A percentile compares a stretch with the other conserved stretches of the same genome.
Conservation (phyloP, 92 coral and sea anemone species). For the Chrysogorgia sp. region DNA sequence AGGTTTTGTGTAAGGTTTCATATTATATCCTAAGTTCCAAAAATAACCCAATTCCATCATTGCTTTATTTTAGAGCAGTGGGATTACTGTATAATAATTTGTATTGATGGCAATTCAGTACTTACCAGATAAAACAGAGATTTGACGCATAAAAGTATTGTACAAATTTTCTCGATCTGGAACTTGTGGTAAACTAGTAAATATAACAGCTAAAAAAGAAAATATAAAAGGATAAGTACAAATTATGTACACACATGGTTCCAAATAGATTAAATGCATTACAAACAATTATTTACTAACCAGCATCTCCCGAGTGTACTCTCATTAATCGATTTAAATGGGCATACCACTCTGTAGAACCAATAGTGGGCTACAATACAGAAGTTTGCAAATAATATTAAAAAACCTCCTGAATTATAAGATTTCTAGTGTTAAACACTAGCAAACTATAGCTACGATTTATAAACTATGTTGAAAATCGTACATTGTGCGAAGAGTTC, state of each 20-base stretch:
- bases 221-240: neutral
- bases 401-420: neutral
- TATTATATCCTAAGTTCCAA: no score
- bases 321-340: slow-evolving; percentile 84
- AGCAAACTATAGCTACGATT: neutral
- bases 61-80: neutral
- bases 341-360: slow-evolving; percentile 84
- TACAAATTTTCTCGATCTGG: slow-evolving; percentile 81
- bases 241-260: neutral
- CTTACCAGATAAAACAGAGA: slow-evolving; percentile 77
- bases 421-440: neutral
- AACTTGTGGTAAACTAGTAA: slow-evolving; percentile 93
- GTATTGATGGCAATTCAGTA: neutral
- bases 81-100: neutral
- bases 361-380: slow-evolving; percentile 68
- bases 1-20: no score
- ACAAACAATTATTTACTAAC: slow-evolving; percentile 43
- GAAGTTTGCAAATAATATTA: neutral
- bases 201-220: slow-evolving; percentile 69
- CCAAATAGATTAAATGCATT: neutral
- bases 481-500: slow-evolving; percentile 7
- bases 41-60: neutral
- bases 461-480: neutral
- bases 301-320: slow-evolving; percentile 85
- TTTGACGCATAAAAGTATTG: slow-evolving; percentile 76